Base-by-base conservation (phyloP, 2,113 vertebrate species). In the Sebastes fasciatus region DNA sequence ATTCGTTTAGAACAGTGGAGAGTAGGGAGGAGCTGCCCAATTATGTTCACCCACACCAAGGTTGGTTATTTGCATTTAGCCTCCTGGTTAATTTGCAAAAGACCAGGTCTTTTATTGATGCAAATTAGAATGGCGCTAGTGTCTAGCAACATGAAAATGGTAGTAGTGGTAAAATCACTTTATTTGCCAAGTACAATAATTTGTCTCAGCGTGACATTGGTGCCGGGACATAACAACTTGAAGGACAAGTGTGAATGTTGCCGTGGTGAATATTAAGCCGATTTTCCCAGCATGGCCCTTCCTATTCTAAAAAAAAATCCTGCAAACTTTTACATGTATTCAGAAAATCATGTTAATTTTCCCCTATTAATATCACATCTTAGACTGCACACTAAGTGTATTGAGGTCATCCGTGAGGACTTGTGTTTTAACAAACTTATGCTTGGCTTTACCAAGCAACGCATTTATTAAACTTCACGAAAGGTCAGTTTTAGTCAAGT, bases 11-110 rank as follows among this genome's bases (percentile, higher is more conserved):
- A 84, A 79, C 71, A 51, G 77, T 42, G 67, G 69, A 79, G 67
- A 84, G 76, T 0, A 66, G 76, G 79, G 89, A 87, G 92, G 86
- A 87, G 83, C 75, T 19, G 67, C 9, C 3, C 77, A 83, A 85
- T 88, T 86, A 84, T 66, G 23, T 64, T 86, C 74, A 68, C 67
- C 77, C 76, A 67, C 58, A 72, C 80, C 83, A 73, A 88, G 85
- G 89, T 77, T 77, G 49, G 42, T 74, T 79, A 79, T 93, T 92
- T 88, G 73, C 86, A 79, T 90, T 75, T 62, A 78, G 78, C 74
- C 46, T 81, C 45, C 54, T 82, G 83, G 70, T 84, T 64, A 48
- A 86, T 78, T 83, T 83, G 65, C 49, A 46, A 64, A 78, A 61
- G 66, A 69, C 61, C 78, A 74, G 42, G 16, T 79, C 60, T 82